Evolutionary conservation across 2,797 vertebrate genomes (phyloP).

Genomic region (Rhyacichthys aspro): DNA sequence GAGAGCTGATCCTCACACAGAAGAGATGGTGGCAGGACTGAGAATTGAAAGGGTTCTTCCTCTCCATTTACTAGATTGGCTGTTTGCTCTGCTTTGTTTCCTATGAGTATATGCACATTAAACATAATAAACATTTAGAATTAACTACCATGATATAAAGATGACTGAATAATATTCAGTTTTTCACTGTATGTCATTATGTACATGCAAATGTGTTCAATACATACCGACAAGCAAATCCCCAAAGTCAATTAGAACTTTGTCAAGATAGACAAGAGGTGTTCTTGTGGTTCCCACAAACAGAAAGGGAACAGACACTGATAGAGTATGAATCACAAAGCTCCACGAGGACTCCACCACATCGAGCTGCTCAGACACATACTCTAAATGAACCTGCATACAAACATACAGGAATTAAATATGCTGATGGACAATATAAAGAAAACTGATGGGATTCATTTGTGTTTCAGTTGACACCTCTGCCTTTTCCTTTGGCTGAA

Average conservation of each 20-base stretch:
- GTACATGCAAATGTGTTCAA: no score
- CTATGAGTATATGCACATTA: slow-evolving; percentile 63
- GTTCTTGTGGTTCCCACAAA: slow-evolving; percentile 84
- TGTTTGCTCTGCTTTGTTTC: slow-evolving; percentile 69
- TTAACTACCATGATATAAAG: background rate
- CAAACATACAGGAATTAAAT: slow-evolving; percentile 15
- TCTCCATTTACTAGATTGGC: slow-evolving; percentile 85
- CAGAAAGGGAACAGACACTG: slow-evolving; percentile 85
- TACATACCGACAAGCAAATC: slow-evolving; percentile 84
- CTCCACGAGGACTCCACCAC: slow-evolving; percentile 88
- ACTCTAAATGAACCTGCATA: slow-evolving; percentile 86
- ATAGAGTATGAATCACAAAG: slow-evolving; percentile 83
- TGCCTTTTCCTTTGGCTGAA: slow-evolving; percentile 84
- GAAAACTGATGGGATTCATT: background rate
- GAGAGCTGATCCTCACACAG: slow-evolving; percentile 79
- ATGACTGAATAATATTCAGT: background rate
- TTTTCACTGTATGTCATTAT: no score
- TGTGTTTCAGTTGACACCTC: slow-evolving; percentile 75
- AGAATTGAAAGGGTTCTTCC: no score
- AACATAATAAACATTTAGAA: no score
- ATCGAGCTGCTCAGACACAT: slow-evolving; percentile 76
- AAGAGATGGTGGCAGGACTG: slow-evolving; percentile 80
- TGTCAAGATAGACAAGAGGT: slow-evolving; percentile 83
- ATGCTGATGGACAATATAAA: background rate
- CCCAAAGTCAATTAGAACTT: slow-evolving; percentile 82